phyloP scores from a whole-genome alignment of 1,140 invertebrate species.

The Drosophila bocki region DNA sequence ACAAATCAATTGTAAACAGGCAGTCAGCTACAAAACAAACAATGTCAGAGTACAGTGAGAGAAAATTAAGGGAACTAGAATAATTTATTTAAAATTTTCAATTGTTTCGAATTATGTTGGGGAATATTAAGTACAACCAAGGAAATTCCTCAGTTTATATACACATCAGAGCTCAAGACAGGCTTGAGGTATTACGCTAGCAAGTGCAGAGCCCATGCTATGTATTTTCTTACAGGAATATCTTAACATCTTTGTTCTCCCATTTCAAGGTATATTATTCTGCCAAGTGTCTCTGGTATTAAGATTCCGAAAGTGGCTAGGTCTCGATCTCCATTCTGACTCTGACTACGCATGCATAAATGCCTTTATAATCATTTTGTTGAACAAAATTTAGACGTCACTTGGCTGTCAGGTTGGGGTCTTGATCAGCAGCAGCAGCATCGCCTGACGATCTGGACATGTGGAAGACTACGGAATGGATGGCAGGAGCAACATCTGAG shows the following conservation, averaged over 20 bases:
- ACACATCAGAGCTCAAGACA: too few relatives aligned
- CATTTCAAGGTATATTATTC: background rate
- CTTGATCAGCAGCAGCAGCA: conserved; percentile 26
- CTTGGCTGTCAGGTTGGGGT: conserved; percentile 64
- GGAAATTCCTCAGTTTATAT: too few relatives aligned
- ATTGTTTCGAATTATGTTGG: too few relatives aligned
- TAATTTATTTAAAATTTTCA: background rate
- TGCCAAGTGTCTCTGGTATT: conserved; percentile 29
- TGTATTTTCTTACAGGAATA: background rate
- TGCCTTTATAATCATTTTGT: conserved; percentile 81
- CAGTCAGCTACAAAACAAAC: conserved; percentile 15
- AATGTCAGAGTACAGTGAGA: background rate
- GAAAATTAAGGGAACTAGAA: background rate
- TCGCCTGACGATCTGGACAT: conserved; percentile 62
- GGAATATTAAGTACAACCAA: too few relatives aligned
- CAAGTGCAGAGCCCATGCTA: too few relatives aligned
- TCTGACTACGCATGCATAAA: conserved; percentile 77
- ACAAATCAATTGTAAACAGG: conserved; percentile 70
- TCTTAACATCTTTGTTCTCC: background rate
- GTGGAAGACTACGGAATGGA: conserved; percentile 19
- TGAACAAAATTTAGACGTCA: conserved; percentile 82
- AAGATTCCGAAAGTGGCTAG: conserved; percentile 42
- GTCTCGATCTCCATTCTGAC: conserved; percentile 24
- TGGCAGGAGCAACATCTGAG: conserved; percentile 26
- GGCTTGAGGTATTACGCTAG: too few relatives aligned